Evolutionary conservation across 1,140 invertebrate genomes (phyloP).

Genomic region (Dreissena polymorpha): DNA sequence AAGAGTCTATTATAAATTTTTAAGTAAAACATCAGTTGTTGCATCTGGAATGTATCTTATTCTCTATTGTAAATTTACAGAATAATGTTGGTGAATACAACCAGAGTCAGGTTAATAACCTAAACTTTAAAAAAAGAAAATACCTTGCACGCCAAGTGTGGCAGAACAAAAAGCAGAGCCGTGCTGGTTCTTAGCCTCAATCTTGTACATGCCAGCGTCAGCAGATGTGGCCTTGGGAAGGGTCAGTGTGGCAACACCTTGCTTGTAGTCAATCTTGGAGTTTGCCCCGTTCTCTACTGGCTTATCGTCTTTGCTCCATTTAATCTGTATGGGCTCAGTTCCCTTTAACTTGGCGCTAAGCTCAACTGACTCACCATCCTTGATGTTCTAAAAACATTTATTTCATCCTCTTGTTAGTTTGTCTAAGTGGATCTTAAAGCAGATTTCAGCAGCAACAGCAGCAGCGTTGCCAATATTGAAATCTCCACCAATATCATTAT

Average conservation of each 20-base stretch:
- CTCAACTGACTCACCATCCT: slow-evolving; percentile 73
- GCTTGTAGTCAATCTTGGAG: slow-evolving; percentile 67
- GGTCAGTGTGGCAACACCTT: slow-evolving; percentile 67
- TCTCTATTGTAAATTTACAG: no score
- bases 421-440: no score
- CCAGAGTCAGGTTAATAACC: no score
- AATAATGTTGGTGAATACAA: no score
- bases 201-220: slow-evolving; percentile 96
- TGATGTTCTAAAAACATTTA: slow-evolving; percentile 62
- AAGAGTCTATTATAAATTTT: no score
- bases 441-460: no score
- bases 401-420: no score
- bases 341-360: slow-evolving; percentile 77
- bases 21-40: no score
- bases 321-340: slow-evolving; percentile 73
- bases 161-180: slow-evolving; percentile 85
- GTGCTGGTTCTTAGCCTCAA: slow-evolving; percentile 92
- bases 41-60: no score
- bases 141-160: slow-evolving; percentile 76
- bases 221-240: slow-evolving; percentile 96
- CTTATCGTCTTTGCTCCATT: slow-evolving; percentile 75
- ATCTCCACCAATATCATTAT: no score
- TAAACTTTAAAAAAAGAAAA: not conserved
- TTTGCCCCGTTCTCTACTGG: slow-evolving; percentile 63
- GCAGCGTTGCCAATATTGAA: no score